Percentiles rank a stretch among this genome's conserved stretches.
These are phyloP conservation scores for Eustalomyia histrio DNA, from an alignment of 2,888 invertebrate species.

Conservation along the genomic window DNA sequence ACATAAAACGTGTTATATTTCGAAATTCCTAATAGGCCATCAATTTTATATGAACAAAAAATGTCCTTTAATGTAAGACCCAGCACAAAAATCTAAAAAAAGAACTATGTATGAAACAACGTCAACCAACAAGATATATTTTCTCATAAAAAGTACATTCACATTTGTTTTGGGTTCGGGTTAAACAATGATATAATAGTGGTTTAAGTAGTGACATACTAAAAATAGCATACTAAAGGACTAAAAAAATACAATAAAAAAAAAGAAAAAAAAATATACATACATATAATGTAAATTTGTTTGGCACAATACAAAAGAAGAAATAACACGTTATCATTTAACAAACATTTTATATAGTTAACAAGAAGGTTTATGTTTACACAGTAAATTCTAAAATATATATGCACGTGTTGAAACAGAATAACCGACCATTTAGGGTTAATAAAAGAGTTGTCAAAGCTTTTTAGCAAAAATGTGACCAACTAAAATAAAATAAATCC, in stretches of 20 bases:
- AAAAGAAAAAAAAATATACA: not conserved
- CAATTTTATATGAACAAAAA: constrained; percentile 48
- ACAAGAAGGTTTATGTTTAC: constrained; percentile 1
- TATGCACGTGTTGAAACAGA: not conserved
- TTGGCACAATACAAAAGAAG: not conserved
- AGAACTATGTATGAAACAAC: not conserved
- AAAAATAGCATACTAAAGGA: not conserved
- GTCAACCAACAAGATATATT: not conserved
- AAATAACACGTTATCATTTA: constrained; percentile 28
- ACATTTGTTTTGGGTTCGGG: constrained; percentile 13
- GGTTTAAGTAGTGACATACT: constrained; percentile 29
- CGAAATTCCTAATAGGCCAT: constrained; percentile 67
- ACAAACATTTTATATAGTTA: constrained; percentile 43
- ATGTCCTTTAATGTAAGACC: constrained; percentile 31
- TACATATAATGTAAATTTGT: not conserved
- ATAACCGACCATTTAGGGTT: too few relatives aligned
- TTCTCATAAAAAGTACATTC: constrained; percentile 25
- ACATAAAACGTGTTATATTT: constrained; percentile 64
- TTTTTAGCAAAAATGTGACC: too few relatives aligned
- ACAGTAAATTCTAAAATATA: not conserved
- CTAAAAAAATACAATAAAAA: not conserved
- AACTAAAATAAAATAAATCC: too few relatives aligned
- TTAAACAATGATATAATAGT: constrained; percentile 8
- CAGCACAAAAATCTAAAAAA: constrained; percentile 27
- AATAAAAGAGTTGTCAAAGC: too few relatives aligned